phyloP scores from a whole-genome alignment of 1,140 invertebrate genomes.

The Meloidogyne hapla region DNA sequence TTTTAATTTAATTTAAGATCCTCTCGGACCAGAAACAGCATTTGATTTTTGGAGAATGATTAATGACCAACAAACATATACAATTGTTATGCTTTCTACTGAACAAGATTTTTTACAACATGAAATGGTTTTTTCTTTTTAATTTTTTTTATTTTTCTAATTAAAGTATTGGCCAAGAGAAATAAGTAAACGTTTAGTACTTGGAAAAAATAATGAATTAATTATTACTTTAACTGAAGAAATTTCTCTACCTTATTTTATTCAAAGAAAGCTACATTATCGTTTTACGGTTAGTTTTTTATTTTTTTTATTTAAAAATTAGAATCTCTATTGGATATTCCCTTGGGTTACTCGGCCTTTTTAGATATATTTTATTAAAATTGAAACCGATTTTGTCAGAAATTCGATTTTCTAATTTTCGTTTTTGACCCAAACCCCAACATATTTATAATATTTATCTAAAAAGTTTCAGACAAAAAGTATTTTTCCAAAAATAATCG shows the following conservation, averaged over 20 bases:
- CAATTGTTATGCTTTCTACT: slow-evolving; percentile 95
- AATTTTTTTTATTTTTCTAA: background rate
- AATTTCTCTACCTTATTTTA: slow-evolving; percentile 32
- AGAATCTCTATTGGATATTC: no score
- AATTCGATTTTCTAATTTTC: no score
- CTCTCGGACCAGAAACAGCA: slow-evolving; percentile 71
- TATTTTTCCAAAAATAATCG: no score
- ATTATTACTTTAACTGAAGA: slow-evolving; percentile 40
- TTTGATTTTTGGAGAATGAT: slow-evolving; percentile 98
- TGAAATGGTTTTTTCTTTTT: slow-evolving; percentile 49
- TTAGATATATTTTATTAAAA: no score
- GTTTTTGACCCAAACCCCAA: no score
- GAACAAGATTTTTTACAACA: slow-evolving; percentile 75
- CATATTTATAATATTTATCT: no score
- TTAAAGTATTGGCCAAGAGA: slow-evolving; percentile 59
- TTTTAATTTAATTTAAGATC: slow-evolving; percentile 69
- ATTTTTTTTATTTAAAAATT: no score
- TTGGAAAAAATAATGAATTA: slow-evolving; percentile 54
- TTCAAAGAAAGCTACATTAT: slow-evolving; percentile 48
- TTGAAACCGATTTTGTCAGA: no score
- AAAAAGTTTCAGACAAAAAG: no score
- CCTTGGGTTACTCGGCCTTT: no score
- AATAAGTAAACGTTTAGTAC: slow-evolving; percentile 21
- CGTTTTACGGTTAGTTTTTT: slow-evolving; percentile 45
- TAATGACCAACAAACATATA: slow-evolving; percentile 82